These are phyloP conservation scores for Actinernus sp. DNA, from an alignment of 92 coral and sea anemone species.

Conservation along the genomic window DNA sequence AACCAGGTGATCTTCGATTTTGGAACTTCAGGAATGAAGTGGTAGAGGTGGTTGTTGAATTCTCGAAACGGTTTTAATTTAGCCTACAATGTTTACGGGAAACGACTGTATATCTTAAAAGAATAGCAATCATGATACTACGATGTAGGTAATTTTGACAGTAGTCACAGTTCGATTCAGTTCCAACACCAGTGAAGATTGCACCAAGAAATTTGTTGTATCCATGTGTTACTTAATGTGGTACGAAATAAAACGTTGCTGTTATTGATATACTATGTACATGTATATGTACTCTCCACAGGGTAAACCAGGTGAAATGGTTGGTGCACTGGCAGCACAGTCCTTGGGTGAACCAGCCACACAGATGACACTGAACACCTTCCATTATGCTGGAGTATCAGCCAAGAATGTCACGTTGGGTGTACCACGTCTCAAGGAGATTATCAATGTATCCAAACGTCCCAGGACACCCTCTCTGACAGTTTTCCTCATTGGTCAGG, in stretches of 20 bases:
- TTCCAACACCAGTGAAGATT: background rate
- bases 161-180: too few species aligned
- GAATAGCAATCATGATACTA: too few species aligned
- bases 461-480: constrained; percentile 99
- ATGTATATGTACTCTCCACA: constrained; percentile 6
- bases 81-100: too few species aligned
- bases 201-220: background rate
- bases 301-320: constrained; percentile 99
- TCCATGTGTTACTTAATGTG: too few species aligned
- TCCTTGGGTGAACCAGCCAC: constrained; percentile 99
- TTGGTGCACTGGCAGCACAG: constrained; percentile 98
- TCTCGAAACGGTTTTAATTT: too few species aligned
- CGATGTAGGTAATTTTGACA: too few species aligned
- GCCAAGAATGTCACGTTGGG: constrained; percentile 99
- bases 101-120: too few species aligned
- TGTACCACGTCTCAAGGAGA: constrained; percentile 99
- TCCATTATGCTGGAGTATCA: constrained; percentile 99
- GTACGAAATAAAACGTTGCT: too few species aligned
- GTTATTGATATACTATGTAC: too few species aligned
- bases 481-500: constrained; percentile 93
- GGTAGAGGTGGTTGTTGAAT: too few species aligned
- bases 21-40: too few species aligned
- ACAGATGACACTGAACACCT: constrained; percentile 99
- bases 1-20: too few species aligned
- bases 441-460: constrained; percentile 96